These are phyloP conservation scores for Drosophila mayaguana DNA, from an alignment of 2,888 invertebrate species.

Conservation along the genomic window DNA sequence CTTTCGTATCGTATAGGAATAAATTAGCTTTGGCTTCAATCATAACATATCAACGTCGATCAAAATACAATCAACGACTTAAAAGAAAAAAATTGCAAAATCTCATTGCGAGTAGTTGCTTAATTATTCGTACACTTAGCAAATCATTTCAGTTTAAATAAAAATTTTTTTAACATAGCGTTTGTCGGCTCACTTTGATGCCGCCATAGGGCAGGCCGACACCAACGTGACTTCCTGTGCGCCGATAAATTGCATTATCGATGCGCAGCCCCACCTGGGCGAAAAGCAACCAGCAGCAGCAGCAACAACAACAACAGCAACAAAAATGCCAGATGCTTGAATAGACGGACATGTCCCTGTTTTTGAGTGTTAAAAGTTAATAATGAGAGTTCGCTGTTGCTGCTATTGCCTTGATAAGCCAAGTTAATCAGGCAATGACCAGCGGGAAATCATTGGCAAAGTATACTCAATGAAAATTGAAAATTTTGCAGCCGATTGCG, in stretches of 20 bases:
- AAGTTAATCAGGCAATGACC: slow-evolving; percentile 62
- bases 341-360: slow-evolving; percentile 62
- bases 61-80: slow-evolving; percentile 43
- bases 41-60: slow-evolving; percentile 11
- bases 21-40: background rate
- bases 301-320: slow-evolving; percentile 3
- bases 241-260: slow-evolving; percentile 66
- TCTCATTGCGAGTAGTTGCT: slow-evolving; percentile 10
- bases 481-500: slow-evolving; percentile 4
- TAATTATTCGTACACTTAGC: slow-evolving; percentile 14
- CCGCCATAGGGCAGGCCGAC: slow-evolving; percentile 56
- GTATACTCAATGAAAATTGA: slow-evolving; percentile 55
- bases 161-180: slow-evolving; percentile 37
- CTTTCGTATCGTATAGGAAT: background rate
- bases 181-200: slow-evolving; percentile 63
- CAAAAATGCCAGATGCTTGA: slow-evolving; percentile 59
- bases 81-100: slow-evolving; percentile 11
- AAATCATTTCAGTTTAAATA: slow-evolving; percentile 33
- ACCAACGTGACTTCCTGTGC: slow-evolving; percentile 78
- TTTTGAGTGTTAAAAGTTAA: slow-evolving; percentile 48
- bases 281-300: slow-evolving; percentile 15
- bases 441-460: slow-evolving; percentile 29
- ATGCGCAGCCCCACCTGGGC: slow-evolving; percentile 66
- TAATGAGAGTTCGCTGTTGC: slow-evolving; percentile 39
- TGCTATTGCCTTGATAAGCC: slow-evolving; percentile 55